Conservation (phyloP, 2,888 invertebrate genomes). For the Ceraclea dissimilis region DNA sequence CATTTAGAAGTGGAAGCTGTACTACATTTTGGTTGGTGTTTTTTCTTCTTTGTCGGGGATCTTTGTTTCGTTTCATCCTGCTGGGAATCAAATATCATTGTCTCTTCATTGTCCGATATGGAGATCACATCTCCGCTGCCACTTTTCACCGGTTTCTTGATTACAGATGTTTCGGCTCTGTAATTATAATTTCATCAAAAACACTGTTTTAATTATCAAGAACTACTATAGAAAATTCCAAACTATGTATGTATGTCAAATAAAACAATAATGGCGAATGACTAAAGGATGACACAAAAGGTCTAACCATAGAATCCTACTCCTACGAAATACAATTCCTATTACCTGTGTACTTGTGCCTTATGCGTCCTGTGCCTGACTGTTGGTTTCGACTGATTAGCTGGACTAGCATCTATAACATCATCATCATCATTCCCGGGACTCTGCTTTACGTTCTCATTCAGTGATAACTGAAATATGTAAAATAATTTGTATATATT, state of each 20-base stretch:
- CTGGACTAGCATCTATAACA: constrained; percentile 23
- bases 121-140: not conserved
- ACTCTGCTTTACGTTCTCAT: constrained; percentile 11
- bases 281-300: too few relatives aligned
- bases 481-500: constrained; percentile 4
- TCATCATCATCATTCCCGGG: constrained; percentile 16
- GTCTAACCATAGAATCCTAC: too few relatives aligned
- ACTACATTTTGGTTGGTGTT: not conserved
- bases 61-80: not conserved
- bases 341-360: constrained; percentile 10
- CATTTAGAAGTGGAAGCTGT: not conserved
- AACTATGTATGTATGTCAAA: too few relatives aligned
- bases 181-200: too few relatives aligned
- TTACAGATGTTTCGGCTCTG: not conserved
- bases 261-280: too few relatives aligned
- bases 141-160: not conserved
- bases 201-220: too few relatives aligned
- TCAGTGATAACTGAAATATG: constrained; percentile 16
- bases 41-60: not conserved
- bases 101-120: constrained; percentile 16
- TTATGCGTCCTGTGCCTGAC: constrained; percentile 1
- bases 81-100: constrained; percentile 8
- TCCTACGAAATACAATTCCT: too few relatives aligned
- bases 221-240: too few relatives aligned
- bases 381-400: constrained; percentile 7